Percentiles rank a stretch among this genome's conserved stretches.
These are phyloP conservation scores for Bubalus kerabau DNA, from an alignment of 2,113 vertebrate species.

Conservation along the genomic window DNA sequence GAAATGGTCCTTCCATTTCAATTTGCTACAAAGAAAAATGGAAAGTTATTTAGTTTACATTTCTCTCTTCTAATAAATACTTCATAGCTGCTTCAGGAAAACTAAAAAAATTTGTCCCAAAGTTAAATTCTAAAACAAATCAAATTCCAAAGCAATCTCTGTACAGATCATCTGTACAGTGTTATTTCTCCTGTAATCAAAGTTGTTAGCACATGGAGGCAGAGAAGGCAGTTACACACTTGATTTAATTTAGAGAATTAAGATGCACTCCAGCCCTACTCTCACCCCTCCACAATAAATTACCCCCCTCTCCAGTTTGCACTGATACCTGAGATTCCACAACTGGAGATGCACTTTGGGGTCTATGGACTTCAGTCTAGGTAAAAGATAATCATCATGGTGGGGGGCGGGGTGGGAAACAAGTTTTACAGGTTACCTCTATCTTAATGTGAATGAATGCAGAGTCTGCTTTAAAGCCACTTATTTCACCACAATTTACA, in stretches of 20 bases:
- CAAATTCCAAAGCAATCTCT: background rate
- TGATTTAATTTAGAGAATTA: slow-evolving; percentile 1
- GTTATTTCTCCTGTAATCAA: background rate
- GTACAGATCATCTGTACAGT: background rate
- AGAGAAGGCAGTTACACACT: background rate
- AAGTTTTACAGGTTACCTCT: background rate
- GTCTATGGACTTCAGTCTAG: background rate
- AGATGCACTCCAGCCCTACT: background rate
- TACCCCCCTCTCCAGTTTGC: background rate
- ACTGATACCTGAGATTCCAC: background rate
- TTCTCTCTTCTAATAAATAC: slow-evolving; percentile 4
- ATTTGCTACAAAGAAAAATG: slow-evolving; percentile 38
- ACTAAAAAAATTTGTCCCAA: background rate
- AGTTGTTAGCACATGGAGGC: background rate
- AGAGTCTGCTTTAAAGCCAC: background rate
- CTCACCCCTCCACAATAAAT: background rate
- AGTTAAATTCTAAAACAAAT: background rate
- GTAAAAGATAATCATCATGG: background rate
- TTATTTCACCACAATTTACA: background rate
- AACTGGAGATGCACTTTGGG: background rate
- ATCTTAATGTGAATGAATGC: background rate
- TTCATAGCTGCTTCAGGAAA: slow-evolving; percentile 15
- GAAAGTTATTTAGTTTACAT: background rate
- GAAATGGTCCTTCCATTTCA: background rate
- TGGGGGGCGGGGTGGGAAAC: background rate